Conservation (phyloP, 2,113 vertebrate genomes). For the Pyxicephalus adspersus region DNA sequence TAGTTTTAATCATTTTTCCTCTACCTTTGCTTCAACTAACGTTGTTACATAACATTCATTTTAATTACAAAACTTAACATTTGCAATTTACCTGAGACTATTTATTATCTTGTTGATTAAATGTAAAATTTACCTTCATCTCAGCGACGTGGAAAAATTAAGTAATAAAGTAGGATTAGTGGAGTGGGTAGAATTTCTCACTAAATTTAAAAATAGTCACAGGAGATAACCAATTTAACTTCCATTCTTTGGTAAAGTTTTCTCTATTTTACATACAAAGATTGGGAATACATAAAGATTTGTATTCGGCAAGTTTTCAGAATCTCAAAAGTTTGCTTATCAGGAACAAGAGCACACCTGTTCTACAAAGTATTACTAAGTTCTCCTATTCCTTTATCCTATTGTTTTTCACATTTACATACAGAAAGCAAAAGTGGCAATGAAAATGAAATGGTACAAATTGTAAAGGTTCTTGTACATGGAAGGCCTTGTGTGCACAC, state of each 20-base stretch:
- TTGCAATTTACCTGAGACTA: conserved; percentile 37
- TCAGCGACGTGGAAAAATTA: conserved; percentile 15
- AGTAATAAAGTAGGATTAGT: conserved; percentile 16
- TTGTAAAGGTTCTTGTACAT: too few relatives aligned
- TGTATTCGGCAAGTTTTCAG: background rate
- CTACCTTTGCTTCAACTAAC: conserved; percentile 47
- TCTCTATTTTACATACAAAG: background rate
- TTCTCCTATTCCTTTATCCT: too few relatives aligned
- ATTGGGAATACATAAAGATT: background rate
- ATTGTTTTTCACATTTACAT: too few relatives aligned
- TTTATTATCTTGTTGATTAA: conserved; percentile 24
- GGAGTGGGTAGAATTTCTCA: conserved; percentile 49
- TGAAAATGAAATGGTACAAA: too few relatives aligned
- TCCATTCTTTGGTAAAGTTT: conserved; percentile 13
- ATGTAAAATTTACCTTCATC: conserved; percentile 23
- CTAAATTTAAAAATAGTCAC: conserved; percentile 51
- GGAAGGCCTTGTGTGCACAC: too few relatives aligned
- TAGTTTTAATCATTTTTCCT: conserved; percentile 52
- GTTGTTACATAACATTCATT: conserved; percentile 51
- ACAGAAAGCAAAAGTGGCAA: too few relatives aligned
- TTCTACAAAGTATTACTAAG: too few relatives aligned
- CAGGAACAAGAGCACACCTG: too few relatives aligned
- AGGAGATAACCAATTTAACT: conserved; percentile 6
- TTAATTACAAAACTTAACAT: conserved; percentile 35
- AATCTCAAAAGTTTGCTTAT: too few relatives aligned